These are phyloP conservation scores for Epinephelus cyanopodus DNA, from an alignment of 2,113 vertebrate species.

Conservation along the genomic window DNA sequence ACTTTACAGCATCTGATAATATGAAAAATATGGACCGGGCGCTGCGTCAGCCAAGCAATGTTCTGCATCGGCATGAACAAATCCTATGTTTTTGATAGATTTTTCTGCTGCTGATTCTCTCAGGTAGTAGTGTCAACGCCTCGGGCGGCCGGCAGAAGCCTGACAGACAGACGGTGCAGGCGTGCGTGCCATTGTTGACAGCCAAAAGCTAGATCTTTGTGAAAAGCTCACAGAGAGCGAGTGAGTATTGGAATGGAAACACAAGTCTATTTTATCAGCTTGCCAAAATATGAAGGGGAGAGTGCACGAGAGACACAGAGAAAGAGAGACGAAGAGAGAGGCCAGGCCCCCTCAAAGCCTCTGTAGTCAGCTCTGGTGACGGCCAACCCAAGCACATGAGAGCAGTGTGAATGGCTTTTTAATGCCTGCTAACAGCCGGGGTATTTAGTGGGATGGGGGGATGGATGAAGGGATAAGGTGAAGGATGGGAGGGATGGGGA, in stretches of 20 bases:
- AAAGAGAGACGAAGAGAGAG: conserved; percentile 47
- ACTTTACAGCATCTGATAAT: conserved; percentile 63
- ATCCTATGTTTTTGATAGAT: conserved; percentile 53
- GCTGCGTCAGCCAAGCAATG: conserved; percentile 50
- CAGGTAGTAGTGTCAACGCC: conserved; percentile 70
- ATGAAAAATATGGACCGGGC: conserved; percentile 65
- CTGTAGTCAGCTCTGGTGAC: conserved; percentile 62
- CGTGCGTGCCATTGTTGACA: conserved; percentile 57
- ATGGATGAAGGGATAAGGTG: conserved; percentile 53
- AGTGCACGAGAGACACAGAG: conserved; percentile 49
- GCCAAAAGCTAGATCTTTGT: conserved; percentile 53
- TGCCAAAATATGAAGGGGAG: conserved; percentile 61
- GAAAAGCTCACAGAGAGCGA: conserved; percentile 45
- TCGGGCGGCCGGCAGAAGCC: conserved; percentile 25
- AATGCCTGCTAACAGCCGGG: conserved; percentile 81
- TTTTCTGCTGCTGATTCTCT: conserved; percentile 59
- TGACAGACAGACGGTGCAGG: conserved; percentile 36
- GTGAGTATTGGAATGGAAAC: conserved; percentile 69
- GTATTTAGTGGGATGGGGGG: conserved; percentile 62
- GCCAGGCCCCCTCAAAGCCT: conserved; percentile 59
- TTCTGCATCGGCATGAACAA: conserved; percentile 64
- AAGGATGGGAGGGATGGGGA: conserved; percentile 47
- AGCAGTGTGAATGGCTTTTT: conserved; percentile 81
- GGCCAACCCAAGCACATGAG: conserved; percentile 80
- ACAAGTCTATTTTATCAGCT: conserved; percentile 59